Percentiles rank a stretch among this genome's conserved stretches.
Evolutionary conservation across 2,888 invertebrate species (phyloP).

Genomic region (Scelioninae gen. 1): DNA sequence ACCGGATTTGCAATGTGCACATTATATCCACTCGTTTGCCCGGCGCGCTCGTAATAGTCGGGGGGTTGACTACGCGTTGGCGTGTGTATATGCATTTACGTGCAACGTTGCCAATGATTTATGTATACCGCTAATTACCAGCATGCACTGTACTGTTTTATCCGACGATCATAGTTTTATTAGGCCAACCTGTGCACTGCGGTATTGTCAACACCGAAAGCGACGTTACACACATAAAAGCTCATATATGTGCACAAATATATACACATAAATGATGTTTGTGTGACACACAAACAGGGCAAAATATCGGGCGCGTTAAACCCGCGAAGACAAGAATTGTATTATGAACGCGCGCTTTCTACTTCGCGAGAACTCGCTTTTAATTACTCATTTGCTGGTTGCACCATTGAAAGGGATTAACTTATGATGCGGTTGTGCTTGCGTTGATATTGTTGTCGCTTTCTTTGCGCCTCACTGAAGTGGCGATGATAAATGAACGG

Average conservation of each 20-base stretch:
- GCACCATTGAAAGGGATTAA: constrained; percentile 35
- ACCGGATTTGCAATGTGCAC: constrained; percentile 75
- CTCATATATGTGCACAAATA: background rate
- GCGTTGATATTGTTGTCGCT: constrained; percentile 28
- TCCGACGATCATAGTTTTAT: constrained; percentile 83
- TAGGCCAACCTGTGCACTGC: constrained; percentile 80
- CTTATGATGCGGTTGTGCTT: constrained; percentile 25
- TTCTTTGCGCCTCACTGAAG: constrained; percentile 26
- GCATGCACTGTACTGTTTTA: constrained; percentile 81
- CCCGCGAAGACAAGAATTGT: constrained; percentile 31
- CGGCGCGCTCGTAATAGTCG: constrained; percentile 63
- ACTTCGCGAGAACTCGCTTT: constrained; percentile 11
- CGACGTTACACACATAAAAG: constrained; percentile 42
- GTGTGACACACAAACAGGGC: constrained; percentile 5
- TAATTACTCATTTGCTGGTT: constrained; percentile 46
- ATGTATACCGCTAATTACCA: constrained; percentile 84
- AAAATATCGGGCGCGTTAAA: constrained; percentile 28
- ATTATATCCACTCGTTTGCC: constrained; percentile 75
- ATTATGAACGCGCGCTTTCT: constrained; percentile 16
- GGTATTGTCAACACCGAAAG: constrained; percentile 78
- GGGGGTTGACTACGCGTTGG: constrained; percentile 69
- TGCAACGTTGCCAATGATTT: constrained; percentile 82
- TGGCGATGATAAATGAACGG: constrained; percentile 38
- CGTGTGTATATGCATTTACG: constrained; percentile 78
- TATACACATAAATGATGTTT: background rate